phyloP scores from a whole-genome alignment of 2,113 vertebrate genomes.

The Neoarius graeffei region DNA sequence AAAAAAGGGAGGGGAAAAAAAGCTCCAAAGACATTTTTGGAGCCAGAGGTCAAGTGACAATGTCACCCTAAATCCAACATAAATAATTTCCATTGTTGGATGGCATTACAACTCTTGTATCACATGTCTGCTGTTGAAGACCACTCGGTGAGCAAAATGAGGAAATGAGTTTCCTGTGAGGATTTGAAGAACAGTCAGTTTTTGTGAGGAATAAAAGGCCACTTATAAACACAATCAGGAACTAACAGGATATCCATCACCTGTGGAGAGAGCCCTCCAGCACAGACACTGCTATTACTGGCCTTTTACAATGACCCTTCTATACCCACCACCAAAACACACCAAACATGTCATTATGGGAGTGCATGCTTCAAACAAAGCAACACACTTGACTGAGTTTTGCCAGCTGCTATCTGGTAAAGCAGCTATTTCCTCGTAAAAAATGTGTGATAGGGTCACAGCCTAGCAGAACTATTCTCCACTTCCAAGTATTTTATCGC shows the following conservation, averaged over 20 bases:
- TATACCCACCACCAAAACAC: conserved; percentile 52
- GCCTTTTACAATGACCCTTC: conserved; percentile 54
- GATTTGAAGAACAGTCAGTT: conserved; percentile 56
- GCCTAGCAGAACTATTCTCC: background rate
- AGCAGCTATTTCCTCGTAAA: background rate
- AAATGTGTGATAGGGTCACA: background rate
- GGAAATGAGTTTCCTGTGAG: conserved; percentile 62
- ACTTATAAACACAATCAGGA: conserved; percentile 55
- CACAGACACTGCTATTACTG: conserved; percentile 52
- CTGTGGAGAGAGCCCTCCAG: conserved; percentile 48
- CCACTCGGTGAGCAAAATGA: conserved; percentile 56
- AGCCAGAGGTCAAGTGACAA: background rate
- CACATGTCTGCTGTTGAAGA: conserved; percentile 59
- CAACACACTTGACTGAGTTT: conserved; percentile 29
- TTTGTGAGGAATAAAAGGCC: conserved; percentile 57
- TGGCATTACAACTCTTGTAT: conserved; percentile 62
- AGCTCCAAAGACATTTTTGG: background rate
- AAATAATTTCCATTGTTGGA: conserved; percentile 59
- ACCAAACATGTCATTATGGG: conserved; percentile 46
- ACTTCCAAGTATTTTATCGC: background rate
- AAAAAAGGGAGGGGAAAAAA: no score
- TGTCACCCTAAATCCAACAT: background rate
- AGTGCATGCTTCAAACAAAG: conserved; percentile 35
- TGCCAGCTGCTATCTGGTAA: background rate
- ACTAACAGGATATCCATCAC: conserved; percentile 63